Evolutionary conservation across 2,797 vertebrate species (phyloP).

Genomic region (Menidia menidia): DNA sequence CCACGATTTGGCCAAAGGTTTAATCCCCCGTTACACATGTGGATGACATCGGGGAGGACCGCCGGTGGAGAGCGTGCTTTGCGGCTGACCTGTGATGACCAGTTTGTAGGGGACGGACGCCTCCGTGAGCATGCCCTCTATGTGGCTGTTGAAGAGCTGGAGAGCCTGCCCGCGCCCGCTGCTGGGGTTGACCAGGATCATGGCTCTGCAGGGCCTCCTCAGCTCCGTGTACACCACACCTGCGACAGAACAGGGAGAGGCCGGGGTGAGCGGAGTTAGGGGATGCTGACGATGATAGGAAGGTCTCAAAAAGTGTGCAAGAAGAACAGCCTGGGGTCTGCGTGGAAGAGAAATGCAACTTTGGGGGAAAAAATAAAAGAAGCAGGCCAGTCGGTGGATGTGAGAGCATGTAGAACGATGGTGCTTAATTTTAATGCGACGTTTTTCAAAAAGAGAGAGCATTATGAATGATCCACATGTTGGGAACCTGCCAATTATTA

Average conservation of each 20-base stretch:
- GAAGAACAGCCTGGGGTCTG: conserved; percentile 18
- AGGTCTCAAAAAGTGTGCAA: conserved; percentile 31
- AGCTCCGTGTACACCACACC: conserved; percentile 78
- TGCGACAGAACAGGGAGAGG: conserved; percentile 55
- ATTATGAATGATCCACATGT: conserved; percentile 20
- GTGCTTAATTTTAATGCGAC: conserved; percentile 38
- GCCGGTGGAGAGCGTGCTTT: conserved; percentile 3
- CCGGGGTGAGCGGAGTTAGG: not conserved
- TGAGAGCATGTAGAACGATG: conserved; percentile 35
- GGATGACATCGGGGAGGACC: conserved; percentile 14
- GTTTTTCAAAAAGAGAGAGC: conserved; percentile 19
- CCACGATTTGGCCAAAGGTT: conserved; percentile 23
- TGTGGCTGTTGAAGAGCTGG: conserved; percentile 84
- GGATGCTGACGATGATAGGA: not conserved
- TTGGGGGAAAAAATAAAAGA: not conserved
- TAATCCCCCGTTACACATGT: conserved; percentile 40
- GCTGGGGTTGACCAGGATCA: conserved; percentile 92
- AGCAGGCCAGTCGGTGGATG: conserved; percentile 27
- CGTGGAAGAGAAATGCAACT: conserved; percentile 16
- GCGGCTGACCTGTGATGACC: conserved; percentile 87
- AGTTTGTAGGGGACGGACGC: conserved; percentile 85
- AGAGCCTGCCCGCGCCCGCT: conserved; percentile 89
- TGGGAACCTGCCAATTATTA: conserved; percentile 38
- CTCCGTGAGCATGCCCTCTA: conserved; percentile 89
- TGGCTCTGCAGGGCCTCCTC: conserved; percentile 80